Evolutionary conservation across 2,888 invertebrate species (phyloP), one percentile per base, ranked within the genome.

Genomic region (Agonum fuliginosum): DNA sequence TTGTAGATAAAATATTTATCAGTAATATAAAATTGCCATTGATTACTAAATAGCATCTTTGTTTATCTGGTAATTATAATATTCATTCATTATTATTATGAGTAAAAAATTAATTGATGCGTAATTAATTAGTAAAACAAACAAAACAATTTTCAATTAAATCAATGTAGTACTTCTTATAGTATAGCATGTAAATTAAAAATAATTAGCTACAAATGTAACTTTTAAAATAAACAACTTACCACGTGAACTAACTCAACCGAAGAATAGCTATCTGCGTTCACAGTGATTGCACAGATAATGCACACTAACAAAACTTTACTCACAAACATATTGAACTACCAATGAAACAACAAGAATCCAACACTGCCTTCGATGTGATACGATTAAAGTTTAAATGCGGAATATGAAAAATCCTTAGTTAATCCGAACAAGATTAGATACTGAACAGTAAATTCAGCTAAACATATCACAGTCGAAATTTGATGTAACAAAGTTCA

Each of bases 181-280:
- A n/a, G n/a, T n/a, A n/a, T n/a, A n/a, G n/a, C n/a, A n/a, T n/a
- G n/a, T n/a, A n/a, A n/a, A n/a, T n/a, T n/a, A n/a, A n/a, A n/a
- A n/a, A n/a, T n/a, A n/a, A 48, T 20, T 48, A 48, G 20, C 20
- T 6, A 48, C 17, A 20, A 19, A 20, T 10, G 6, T 2, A n/a
- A 8, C 12, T 17, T 3, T 46, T 46, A 19, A 46, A 54, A 54
- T 22, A 54, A 8, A 43, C 14, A 48, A 62, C 62, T 74, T 46
- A 74, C 74, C 65, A 74, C 43, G 19, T 74, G 74, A 14, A 65
- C 74, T 43, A 74, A 41, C 46, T 74, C 62, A 43, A 74, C 41
- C 17, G 74, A 58, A 17, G 74, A 74, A 24, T 43, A 14, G 27
- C 27, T 74, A 34, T 74, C 74, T 10, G 27, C 27, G 10, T 65